Evolutionary conservation across 1,140 invertebrate genomes (phyloP), one percentile per base, ranked within the genome.

Genomic region (Lanistes nyassanus): DNA sequence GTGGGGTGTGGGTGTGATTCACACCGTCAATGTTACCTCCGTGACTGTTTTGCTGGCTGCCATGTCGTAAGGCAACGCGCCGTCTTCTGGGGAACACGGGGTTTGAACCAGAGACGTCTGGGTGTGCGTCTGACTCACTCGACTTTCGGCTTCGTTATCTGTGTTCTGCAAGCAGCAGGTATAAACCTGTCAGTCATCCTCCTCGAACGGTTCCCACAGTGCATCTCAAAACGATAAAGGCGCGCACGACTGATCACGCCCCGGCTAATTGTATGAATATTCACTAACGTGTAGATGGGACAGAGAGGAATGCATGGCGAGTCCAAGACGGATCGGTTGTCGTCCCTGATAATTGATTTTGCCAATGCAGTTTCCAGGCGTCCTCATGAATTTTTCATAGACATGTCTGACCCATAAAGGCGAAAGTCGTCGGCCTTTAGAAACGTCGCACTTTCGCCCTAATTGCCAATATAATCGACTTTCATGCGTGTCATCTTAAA

Each of bases 101-200:
- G 70, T 72, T 23, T 72, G 70, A 13, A 72, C 70, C 56, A 72
- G 56, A 3, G 70, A 72, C 11, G 55, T 72, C 37, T 72, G 70
- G 0, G 70, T 72, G 70, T 72, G 37, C 9, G 70, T 72, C 23
- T 72, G 70, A 37, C 70, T 72, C 56, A 60, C 70, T 13, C 53
- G 51, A n/a, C 37, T 70, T 42, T 70, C 68, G 13, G 26, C 29
- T 34, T 70, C 68, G 6, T 29, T 9, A 19, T n/a, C 34, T 23
- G 29, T n/a, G 42, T 39, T 51, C 68, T 70, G 68, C 37, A 58
- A 69, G 23, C 21, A n/a, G 16, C 0, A 21, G 42, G 42, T 21
- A 3, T 16, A 60, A 37, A 47, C 31, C n/a, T n/a, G n/a, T n/a
- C 21, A 21, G 21, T 21, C 26, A 34, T 36, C 36, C 9, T 26